phyloP scores from a whole-genome alignment of 30 jellyfish, hydroid and myxozoan species.

The Pseudorhiza aurosa region DNA sequence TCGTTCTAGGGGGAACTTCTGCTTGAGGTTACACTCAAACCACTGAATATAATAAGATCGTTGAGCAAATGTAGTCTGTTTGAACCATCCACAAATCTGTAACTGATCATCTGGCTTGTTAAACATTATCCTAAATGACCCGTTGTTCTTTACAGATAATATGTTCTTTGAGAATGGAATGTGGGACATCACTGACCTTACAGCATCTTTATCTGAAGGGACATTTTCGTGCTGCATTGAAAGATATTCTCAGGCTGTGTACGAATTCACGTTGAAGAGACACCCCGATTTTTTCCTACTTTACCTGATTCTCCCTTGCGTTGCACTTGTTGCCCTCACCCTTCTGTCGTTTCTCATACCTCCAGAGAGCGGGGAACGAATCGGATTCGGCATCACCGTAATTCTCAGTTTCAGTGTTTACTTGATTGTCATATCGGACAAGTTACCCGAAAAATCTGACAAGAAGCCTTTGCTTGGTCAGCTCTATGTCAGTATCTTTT shows the following conservation, averaged over 20 bases:
- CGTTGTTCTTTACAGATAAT: too few relatives aligned
- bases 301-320: conserved; percentile 77
- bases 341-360: conserved; percentile 80
- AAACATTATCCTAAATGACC: too few relatives aligned
- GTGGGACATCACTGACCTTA: conserved; percentile 44
- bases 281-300: conserved; percentile 70
- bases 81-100: too few relatives aligned
- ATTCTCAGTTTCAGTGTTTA: conserved; percentile 88
- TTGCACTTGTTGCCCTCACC: conserved; percentile 56
- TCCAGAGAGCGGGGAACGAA: conserved; percentile 83
- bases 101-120: too few relatives aligned
- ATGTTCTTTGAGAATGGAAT: conserved; percentile 58
- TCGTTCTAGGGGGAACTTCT: too few relatives aligned
- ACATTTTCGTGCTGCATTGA: conserved; percentile 57
- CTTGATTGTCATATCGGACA: conserved; percentile 81
- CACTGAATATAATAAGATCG: too few relatives aligned
- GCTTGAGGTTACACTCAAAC: too few relatives aligned
- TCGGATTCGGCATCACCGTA: conserved; percentile 88
- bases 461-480: conserved; percentile 78
- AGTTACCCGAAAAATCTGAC: conserved; percentile 88
- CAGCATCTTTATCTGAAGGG: neutral
- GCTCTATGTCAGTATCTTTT: conserved; percentile 59
- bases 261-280: conserved; percentile 50
- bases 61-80: too few relatives aligned
- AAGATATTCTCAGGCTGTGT: conserved; percentile 59